Evolutionary conservation across 2,888 invertebrate genomes (phyloP).

Genomic region (Callyntrura sp.): DNA sequence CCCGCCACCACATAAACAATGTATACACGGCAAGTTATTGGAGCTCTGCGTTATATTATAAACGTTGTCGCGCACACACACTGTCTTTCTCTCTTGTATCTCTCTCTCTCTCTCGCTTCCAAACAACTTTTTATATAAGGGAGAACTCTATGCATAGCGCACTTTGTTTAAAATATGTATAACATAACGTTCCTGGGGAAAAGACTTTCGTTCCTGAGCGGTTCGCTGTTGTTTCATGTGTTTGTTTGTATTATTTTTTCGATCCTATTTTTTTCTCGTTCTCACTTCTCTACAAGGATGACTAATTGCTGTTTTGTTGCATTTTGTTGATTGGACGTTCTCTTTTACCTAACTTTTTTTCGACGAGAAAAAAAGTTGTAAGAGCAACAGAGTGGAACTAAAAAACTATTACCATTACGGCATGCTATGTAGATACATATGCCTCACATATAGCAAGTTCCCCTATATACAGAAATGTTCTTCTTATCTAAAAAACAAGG

Average conservation of each 20-base stretch:
- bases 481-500: not conserved
- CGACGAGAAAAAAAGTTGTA: slow-evolving; percentile 45
- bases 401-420: not conserved
- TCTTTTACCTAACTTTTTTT: slow-evolving; percentile 74
- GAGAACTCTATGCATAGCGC: not conserved
- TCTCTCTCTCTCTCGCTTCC: not conserved
- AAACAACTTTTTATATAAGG: not conserved
- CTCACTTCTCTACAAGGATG: slow-evolving; percentile 62
- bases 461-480: not conserved
- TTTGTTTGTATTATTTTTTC: slow-evolving; percentile 23
- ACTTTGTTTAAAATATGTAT: slow-evolving; percentile 37
- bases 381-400: slow-evolving; percentile 71
- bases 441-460: not conserved
- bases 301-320: slow-evolving; percentile 79
- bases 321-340: slow-evolving; percentile 77
- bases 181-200: slow-evolving; percentile 16
- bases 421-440: not conserved
- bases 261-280: slow-evolving; percentile 39
- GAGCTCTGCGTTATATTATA: slow-evolving; percentile 7
- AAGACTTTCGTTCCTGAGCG: not conserved
- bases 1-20: slow-evolving; percentile 11
- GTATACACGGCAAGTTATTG: slow-evolving; percentile 39
- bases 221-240: not conserved
- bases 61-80: too few species aligned
- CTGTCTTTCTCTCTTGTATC: too few species aligned